These are phyloP conservation scores for Argyra leucocephala DNA, from an alignment of 2,888 invertebrate genomes.

Conservation along the genomic window DNA sequence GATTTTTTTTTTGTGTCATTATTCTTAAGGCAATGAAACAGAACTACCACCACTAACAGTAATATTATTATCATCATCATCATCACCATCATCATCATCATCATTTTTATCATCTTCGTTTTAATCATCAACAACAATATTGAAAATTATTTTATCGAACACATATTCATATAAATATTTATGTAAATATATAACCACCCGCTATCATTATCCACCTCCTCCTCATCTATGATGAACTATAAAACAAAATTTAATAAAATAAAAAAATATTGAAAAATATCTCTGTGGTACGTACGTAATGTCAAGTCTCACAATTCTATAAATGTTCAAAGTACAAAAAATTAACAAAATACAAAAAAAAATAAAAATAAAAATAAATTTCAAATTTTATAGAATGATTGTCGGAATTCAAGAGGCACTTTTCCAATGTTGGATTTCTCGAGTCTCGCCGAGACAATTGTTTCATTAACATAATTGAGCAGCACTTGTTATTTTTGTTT, in stretches of 20 bases:
- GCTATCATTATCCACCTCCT: constrained; percentile 1
- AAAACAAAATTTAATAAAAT: too few species aligned
- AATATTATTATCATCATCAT: too few species aligned
- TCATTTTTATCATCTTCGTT: background rate
- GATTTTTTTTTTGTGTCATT: background rate
- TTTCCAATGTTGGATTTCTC: constrained; percentile 2
- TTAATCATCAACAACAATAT: background rate
- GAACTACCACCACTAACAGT: background rate
- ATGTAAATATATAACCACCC: background rate
- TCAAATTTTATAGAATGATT: background rate
- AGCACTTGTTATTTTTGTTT: constrained; percentile 15
- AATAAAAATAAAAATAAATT: background rate
- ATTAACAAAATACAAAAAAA: too few species aligned
- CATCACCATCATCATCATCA: background rate
- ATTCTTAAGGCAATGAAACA: background rate
- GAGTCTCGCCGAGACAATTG: constrained; percentile 24
- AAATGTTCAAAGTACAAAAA: background rate
- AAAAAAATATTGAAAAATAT: background rate
- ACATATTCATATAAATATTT: background rate
- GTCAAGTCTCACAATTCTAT: background rate
- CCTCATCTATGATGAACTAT: too few species aligned
- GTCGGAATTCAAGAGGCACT: constrained; percentile 6
- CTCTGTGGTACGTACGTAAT: background rate
- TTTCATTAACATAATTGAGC: constrained; percentile 31
- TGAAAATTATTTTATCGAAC: background rate